Evolutionary conservation across 2,113 vertebrate genomes (phyloP).

Genomic region (Brienomyrus brachyistius): DNA sequence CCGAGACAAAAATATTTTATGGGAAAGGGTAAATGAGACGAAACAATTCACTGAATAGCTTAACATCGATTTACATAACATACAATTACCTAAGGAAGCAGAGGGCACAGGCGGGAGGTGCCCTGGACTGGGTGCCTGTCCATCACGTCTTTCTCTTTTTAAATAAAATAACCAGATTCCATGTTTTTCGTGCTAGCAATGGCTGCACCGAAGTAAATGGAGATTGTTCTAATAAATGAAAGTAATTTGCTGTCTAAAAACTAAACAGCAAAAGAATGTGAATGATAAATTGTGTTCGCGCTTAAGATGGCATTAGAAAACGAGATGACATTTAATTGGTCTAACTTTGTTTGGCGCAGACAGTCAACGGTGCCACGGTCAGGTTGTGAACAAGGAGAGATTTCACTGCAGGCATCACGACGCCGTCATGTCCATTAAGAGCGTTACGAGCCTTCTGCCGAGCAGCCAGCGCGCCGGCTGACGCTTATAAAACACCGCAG

Average conservation of each 20-base stretch:
- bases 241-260: not conserved
- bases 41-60: not conserved
- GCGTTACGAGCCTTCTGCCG: not conserved
- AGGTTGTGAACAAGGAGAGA: not conserved
- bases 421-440: not conserved
- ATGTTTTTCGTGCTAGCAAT: not conserved
- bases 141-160: not conserved
- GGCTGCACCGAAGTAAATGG: not conserved
- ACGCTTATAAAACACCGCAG: not conserved
- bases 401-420: not conserved
- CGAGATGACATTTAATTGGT: not conserved
- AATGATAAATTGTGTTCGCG: not conserved
- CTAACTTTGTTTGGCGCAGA: not conserved
- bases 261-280: not conserved
- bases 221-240: not conserved
- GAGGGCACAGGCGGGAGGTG: not conserved
- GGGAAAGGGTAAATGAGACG: not conserved
- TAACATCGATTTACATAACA: not conserved
- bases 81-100: not conserved
- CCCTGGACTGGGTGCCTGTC: not conserved
- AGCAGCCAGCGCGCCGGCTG: not conserved
- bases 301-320: not conserved
- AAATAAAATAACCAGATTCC: not conserved
- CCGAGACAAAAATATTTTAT: not conserved
- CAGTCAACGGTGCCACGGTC: not conserved